A percentile compares a stretch with the other conserved stretches of the same genome.
Conservation (phyloP, 2,113 vertebrate genomes). For the Protomyctophum bolini region DNA sequence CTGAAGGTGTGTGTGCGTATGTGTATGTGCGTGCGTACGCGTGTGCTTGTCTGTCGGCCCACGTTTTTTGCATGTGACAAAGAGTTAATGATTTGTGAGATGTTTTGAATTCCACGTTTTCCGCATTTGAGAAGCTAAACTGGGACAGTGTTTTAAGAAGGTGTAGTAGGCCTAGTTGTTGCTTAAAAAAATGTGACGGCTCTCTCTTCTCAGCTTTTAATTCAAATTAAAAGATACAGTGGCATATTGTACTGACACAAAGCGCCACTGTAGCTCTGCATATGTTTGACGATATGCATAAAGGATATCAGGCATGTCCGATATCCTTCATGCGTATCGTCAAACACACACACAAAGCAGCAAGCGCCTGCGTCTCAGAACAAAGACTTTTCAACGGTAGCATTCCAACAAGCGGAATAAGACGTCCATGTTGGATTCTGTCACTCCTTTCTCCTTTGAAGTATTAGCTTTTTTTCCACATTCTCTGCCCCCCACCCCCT, state of each 20-base stretch:
- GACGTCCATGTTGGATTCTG: conserved; percentile 61
- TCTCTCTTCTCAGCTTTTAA: background rate
- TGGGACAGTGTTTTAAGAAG: conserved; percentile 12
- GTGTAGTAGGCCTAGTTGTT: conserved; percentile 13
- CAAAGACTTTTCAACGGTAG: conserved; percentile 41
- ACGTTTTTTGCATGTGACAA: background rate
- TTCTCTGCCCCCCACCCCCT: conserved; percentile 27
- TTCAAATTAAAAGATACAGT: conserved; percentile 20
- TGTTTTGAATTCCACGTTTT: conserved; percentile 19
- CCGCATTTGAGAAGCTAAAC: conserved; percentile 12
- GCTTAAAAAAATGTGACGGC: too few relatives aligned
- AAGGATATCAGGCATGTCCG: conserved; percentile 16
- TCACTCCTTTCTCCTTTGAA: conserved; percentile 62
- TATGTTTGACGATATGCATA: too few relatives aligned
- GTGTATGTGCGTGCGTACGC: background rate
- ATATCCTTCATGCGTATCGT: conserved; percentile 27
- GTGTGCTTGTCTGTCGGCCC: background rate
- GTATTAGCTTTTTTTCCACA: conserved; percentile 58
- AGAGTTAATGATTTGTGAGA: conserved; percentile 21
- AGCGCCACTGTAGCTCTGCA: conserved; percentile 41
- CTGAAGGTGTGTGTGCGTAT: conserved; percentile 12
- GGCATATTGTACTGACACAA: conserved; percentile 44
- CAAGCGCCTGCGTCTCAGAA: conserved; percentile 44
- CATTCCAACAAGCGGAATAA: conserved; percentile 47
- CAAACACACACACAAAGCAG: conserved; percentile 41